Base-by-base conservation (phyloP, 2,113 vertebrate species). In the Ammodytes marinus region DNA sequence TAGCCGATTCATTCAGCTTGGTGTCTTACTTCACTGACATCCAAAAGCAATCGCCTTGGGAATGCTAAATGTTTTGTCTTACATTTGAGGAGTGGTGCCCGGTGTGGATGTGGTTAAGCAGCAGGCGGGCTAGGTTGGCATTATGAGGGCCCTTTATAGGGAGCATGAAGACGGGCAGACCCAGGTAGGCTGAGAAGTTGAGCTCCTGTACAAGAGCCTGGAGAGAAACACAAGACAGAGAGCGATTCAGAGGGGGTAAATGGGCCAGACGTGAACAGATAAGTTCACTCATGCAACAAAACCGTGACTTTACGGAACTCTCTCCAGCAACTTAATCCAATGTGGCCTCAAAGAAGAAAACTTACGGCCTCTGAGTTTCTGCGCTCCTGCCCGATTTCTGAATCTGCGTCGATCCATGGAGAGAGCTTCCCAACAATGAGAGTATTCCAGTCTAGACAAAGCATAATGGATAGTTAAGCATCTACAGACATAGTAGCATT, bases 341-440 rank as follows among this genome's bases (percentile, higher is more conserved):
- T 8, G 53, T 8, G 5, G 45, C 1, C 3, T 50, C n/a, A 45
- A 46, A 61, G 2, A 46, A 17, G 17, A 3, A 0, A 57, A 88
- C 96, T 96, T 92, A 98, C 97, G n/a, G 93, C 94, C 80, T 98
- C 97, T 0, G 97, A 97, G 89, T 97, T 98, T 84, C 95, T 95
- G 70, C 97, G 95, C 50, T 96, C 95, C 6, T 91, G 94, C 77
- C 96, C 94, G 67, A 96, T 90, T 77, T 96, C 96, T 1, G 97
- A 96, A 88, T 98, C 97, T 2, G 96, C 92, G 4, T 96, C 90
- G 70, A 98, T 97, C 97, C 97, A 98, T 15, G 94, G 94, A 2
- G 97, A 98, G 27, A 98, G 95, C 89, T 98, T 98, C 19, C 97
- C 97, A 68, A 98, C 97, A 77, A 98, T 96, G 55, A 98, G 95